Evolutionary conservation across 1,140 invertebrate species (phyloP), one percentile per base, ranked within the genome.

Genomic region (Pseudomyrmex concolor): DNA sequence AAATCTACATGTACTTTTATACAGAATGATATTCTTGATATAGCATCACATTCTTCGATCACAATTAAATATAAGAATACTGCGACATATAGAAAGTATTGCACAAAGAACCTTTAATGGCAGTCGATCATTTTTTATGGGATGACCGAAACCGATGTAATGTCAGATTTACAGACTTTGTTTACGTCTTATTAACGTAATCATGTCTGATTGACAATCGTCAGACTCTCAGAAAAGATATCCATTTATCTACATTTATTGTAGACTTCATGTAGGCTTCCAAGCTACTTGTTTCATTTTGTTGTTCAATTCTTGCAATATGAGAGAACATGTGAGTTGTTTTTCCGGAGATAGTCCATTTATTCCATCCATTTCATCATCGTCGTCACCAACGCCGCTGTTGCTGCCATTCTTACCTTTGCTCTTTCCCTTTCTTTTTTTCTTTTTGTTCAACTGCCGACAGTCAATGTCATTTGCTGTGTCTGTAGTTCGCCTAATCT

Each of bases 301-400:
- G 59, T 96, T 95, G 90, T 97, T 97, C 34, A 97, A 94, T 92
- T 97, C 96, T 73, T 95, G 95, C n/a, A 97, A 92, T 88, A 97
- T 96, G 12, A 96, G 94, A 3, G 95, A 94, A 89, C 95, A 96
- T 12, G 95, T 95, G 54, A 94, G 90, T 83, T 95, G 95, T 86
- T 95, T 95, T 84, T 95, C 95, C 17, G 94, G 93, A 51, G 94
- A 94, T 67, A 95, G 89, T 83, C 93, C 92, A 84, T 92, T 93
- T 4, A 95, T 93, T 10, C 94, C 92, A 80, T 95, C 95, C 90
- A 94, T 95, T 89, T 95, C 95, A 80, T 95, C 95, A 15, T 95
- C 95, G 15, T 95, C 95, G 83, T 95, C 95, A 48, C 94, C 94
- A 54, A 90, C 86, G 51, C 93, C 93, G 73, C 91, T 92, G 50